Conservation (phyloP, 2,797 vertebrate genomes). For the Epinephelus coioides region DNA sequence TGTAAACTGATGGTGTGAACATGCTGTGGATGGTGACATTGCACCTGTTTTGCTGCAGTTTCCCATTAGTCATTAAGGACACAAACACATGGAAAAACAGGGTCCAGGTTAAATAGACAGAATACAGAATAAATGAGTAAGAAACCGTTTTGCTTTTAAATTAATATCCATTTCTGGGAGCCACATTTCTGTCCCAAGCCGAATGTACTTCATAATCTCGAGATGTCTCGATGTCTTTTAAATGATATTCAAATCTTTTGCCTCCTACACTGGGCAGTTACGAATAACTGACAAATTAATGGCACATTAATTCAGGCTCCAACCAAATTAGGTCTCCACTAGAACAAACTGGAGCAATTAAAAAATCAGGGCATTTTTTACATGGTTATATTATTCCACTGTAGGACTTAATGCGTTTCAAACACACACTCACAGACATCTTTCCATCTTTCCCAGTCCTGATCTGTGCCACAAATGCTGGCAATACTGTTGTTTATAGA, state of each 20-base stretch:
- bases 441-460: neutral
- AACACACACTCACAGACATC: neutral
- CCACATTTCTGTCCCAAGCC: neutral
- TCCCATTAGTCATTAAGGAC: too few species aligned
- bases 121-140: neutral
- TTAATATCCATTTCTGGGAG: neutral
- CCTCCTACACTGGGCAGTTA: conserved; percentile 1
- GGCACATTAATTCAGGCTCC: conserved; percentile 34
- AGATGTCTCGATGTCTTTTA: neutral
- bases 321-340: conserved; percentile 18
- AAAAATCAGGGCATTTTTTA: neutral
- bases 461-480: neutral
- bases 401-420: neutral
- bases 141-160: neutral
- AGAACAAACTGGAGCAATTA: conserved; percentile 22
- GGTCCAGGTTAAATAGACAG: neutral
- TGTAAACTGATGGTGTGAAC: too few species aligned
- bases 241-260: conserved; percentile 6
- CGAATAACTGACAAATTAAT: conserved; percentile 32
- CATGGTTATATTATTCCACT: conserved; percentile 3
- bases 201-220: conserved; percentile 9
- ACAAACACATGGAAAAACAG: neutral
- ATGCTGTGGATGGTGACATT: too few species aligned
- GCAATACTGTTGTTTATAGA: neutral
- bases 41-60: too few species aligned